Percentiles rank a stretch among this genome's conserved stretches.
Conservation (phyloP, 2,797 vertebrate genomes). For the Alca torda region DNA sequence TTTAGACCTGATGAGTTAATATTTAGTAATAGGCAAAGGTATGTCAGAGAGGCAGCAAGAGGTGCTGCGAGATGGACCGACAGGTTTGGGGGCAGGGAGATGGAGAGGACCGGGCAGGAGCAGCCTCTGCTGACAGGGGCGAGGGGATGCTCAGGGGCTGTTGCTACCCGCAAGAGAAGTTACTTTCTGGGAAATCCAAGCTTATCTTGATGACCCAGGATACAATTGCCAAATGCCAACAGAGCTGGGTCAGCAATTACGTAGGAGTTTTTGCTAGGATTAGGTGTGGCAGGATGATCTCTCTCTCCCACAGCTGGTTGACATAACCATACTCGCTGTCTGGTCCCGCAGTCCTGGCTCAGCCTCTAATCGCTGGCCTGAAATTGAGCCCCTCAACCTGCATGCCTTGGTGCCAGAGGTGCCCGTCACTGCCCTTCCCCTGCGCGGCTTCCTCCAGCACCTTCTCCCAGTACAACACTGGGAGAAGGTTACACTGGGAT, state of each 20-base stretch:
- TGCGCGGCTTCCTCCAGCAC: background rate
- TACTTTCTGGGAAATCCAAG: background rate
- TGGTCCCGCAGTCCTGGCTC: background rate
- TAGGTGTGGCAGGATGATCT: background rate
- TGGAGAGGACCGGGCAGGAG: background rate
- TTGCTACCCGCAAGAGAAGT: background rate
- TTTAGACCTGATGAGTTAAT: background rate
- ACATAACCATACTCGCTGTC: background rate
- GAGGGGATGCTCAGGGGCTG: background rate
- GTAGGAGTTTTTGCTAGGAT: background rate
- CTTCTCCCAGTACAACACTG: background rate
- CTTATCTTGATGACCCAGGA: background rate
- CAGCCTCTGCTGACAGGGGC: background rate
- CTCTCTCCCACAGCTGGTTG: background rate
- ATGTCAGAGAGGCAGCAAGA: background rate
- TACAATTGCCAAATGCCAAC: background rate
- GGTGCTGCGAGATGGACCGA: background rate
- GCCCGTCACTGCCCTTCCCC: background rate
- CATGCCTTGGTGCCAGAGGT: background rate
- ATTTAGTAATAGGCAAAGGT: background rate
- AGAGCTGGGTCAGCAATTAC: background rate
- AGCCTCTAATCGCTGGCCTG: background rate
- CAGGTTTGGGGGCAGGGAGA: background rate
- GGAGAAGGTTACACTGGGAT: background rate
- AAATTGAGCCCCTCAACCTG: background rate